Base-by-base conservation (phyloP, 2,888 invertebrate species). In the Micoletzkya japonica region DNA sequence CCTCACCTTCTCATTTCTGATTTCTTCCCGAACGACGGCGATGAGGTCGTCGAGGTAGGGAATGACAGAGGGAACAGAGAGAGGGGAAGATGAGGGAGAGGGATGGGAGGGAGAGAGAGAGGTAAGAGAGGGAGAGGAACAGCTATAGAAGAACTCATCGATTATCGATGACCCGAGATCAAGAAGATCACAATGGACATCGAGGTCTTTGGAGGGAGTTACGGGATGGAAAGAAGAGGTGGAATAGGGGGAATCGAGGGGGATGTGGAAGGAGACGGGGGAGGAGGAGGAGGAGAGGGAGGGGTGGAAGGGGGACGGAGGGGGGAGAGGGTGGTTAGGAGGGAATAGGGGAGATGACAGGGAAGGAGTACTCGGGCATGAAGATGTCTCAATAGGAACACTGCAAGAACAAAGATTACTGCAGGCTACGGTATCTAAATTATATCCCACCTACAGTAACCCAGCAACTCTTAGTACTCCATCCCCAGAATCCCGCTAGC, bases 221-320 rank as follows among this genome's bases (percentile, higher is more conserved):
- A 76, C 76, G 28, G 75, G 76, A 24, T 30, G 54, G 64, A 37
- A 36, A 10, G 34, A 34, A 17, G 64, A 36, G 37, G 52, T 52
- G 17, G 30, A 17, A 26, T 36, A 36, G 20, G 20, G 2, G 36
- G 64, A 66, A 14, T 52, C 52, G 34, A 49, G 32, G 30, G 61
- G 61, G n/a, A 61, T 44, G 20, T 28, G 28, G 49, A 49, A 61
- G 37, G 59, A 59, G 17, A 59, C 37, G 24, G 59, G 59, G 26
- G 59, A 59, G 24, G 59, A 59, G 14, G 37, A 37, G 24, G 59
- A 39, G 26, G 59, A 59, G 24, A 39, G 39, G 14, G 37, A 37
- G 32, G 28, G 24, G 32, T 28, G 30, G 32, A 49, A 14, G 30
- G 61, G 49, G 30, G 61, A 61, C 20, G 61, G 26, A 4, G 61